Percentiles rank a stretch among this genome's conserved stretches.
Evolutionary conservation across 1,140 invertebrate species (phyloP).

Genomic region (Ericerus pela): DNA sequence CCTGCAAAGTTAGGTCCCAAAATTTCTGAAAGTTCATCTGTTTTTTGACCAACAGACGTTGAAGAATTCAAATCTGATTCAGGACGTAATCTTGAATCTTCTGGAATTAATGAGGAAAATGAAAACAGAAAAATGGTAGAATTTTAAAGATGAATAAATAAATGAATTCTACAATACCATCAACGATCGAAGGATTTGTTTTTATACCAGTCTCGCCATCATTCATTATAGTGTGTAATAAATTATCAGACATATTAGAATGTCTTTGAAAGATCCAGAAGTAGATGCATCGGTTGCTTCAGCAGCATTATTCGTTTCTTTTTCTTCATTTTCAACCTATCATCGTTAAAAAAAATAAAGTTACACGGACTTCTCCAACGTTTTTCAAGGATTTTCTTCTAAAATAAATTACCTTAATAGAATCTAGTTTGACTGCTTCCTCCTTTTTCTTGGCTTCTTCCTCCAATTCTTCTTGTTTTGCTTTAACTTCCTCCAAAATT

Average conservation of each 20-base stretch:
- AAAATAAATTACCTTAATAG: not conserved
- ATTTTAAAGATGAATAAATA: not conserved
- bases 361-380: not conserved
- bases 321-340: constrained; percentile 2
- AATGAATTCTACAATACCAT: not conserved
- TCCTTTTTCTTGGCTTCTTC: constrained; percentile 21
- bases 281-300: constrained; percentile 29
- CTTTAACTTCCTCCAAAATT: constrained; percentile 44
- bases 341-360: not conserved
- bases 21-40: constrained; percentile 51
- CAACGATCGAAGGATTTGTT: constrained; percentile 13
- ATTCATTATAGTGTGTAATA: constrained; percentile 58
- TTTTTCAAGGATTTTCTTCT: not conserved
- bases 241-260: constrained; percentile 44
- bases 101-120: not conserved
- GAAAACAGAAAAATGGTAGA: not conserved
- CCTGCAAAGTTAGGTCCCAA: constrained; percentile 53
- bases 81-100: not conserved
- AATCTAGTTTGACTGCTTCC: not conserved
- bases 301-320: not conserved
- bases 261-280: constrained; percentile 49
- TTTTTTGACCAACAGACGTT: constrained; percentile 29
- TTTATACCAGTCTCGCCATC: constrained; percentile 42
- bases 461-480: constrained; percentile 33
- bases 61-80: not conserved